These are phyloP conservation scores for Heliconius congener DNA, from an alignment of 1,140 invertebrate species.

Conservation along the genomic window DNA sequence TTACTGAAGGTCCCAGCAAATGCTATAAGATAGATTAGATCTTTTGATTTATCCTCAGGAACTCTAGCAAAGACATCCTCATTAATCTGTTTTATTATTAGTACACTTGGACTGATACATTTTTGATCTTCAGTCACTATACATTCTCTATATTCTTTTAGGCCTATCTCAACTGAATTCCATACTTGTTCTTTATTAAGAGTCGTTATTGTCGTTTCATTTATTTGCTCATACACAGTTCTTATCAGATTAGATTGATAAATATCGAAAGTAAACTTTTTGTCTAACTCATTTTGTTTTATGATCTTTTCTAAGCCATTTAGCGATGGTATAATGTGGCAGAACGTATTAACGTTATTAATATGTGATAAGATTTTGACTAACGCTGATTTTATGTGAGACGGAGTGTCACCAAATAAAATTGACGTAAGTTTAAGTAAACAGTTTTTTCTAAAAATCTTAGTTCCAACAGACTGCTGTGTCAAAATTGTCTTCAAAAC, in stretches of 20 bases:
- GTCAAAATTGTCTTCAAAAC: slow-evolving; percentile 67
- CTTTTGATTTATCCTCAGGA: slow-evolving; percentile 71
- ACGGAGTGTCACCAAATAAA: slow-evolving; percentile 54
- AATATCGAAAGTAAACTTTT: slow-evolving; percentile 63
- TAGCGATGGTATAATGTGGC: slow-evolving; percentile 53
- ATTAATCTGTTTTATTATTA: slow-evolving; percentile 83
- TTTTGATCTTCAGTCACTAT: slow-evolving; percentile 60
- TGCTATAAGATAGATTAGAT: slow-evolving; percentile 74
- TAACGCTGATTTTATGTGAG: slow-evolving; percentile 62
- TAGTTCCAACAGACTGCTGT: slow-evolving; percentile 50
- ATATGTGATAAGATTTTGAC: slow-evolving; percentile 55
- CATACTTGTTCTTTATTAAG: slow-evolving; percentile 67
- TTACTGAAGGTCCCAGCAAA: slow-evolving; percentile 79
- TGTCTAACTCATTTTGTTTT: slow-evolving; percentile 47
- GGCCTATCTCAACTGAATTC: slow-evolving; percentile 67
- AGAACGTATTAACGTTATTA: slow-evolving; percentile 55
- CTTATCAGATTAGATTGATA: slow-evolving; percentile 74
- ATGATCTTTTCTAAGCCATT: slow-evolving; percentile 52
- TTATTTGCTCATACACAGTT: slow-evolving; percentile 72
- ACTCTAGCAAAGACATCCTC: slow-evolving; percentile 81
- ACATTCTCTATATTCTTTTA: slow-evolving; percentile 74
- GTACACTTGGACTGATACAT: slow-evolving; percentile 60
- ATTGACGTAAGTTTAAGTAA: slow-evolving; percentile 58
- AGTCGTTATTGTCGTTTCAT: slow-evolving; percentile 58
- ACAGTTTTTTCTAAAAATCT: slow-evolving; percentile 67